Base-by-base conservation (phyloP, 2,113 vertebrate species). In the Corythoichthys intestinalis region DNA sequence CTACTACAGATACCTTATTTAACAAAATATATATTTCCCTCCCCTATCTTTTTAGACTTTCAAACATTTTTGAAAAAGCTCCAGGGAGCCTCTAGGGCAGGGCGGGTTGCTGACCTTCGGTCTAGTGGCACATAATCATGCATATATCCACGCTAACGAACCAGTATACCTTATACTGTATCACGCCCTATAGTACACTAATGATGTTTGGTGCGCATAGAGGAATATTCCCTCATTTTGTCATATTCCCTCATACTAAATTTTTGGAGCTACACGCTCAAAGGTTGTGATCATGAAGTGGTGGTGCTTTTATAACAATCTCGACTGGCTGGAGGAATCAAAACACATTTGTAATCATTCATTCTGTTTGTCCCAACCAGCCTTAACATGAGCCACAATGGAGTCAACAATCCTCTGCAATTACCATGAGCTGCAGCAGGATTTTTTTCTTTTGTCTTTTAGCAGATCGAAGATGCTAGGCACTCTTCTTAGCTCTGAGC, bases 401-500 rank as follows among this genome's bases (percentile, higher is more conserved):
- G 47, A 56, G 66, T 75, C 78, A 77, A 80, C 70, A 82, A 76
- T 65, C 59, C 8, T 35, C 39, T 15, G 39, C 78, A 82, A 82
- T 84, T 76, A 81, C 64, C 78, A 67, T 59, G 71, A 84, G 75
- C 67, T 69, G 77, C 10, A 44, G 60, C 60, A 63, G 10, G 38
- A 62, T 46, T 13, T 62, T 59, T 61, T n/a, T 61, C n/a, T 41
- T 62, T 59, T 15, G 37, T 60, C 38, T 41, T 83, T 76, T 70
- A 86, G 75, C 84, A 85, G 75, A 85, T 67, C 77, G 85, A 49
- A 73, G 78, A 80, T 80, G 85, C 81, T 82, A 84, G 75, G 66
- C 73, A n/a, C 70, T 72, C 71, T 60, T 76, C 78, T 87, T 74
- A 82, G 63, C 47, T 12, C 66, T 72, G 67, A 68, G 79, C 83